Percentiles rank a stretch among this genome's conserved stretches.
These are phyloP conservation scores for Hyperoodon ampullatus DNA, from an alignment of 2,113 vertebrate species.

Conservation along the genomic window DNA sequence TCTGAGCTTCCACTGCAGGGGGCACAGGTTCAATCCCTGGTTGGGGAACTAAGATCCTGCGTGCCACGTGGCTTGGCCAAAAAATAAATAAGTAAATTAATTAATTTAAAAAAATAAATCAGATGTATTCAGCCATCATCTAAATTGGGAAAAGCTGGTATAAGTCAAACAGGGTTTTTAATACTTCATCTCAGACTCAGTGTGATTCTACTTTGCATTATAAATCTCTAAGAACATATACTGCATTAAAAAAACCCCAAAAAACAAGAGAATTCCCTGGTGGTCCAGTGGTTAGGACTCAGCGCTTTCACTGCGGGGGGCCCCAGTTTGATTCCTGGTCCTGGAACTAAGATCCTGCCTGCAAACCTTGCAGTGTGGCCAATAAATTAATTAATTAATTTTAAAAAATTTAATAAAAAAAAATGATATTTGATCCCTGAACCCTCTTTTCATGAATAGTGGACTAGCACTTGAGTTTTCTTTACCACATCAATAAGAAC, in stretches of 20 bases:
- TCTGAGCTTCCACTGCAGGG: too few relatives aligned
- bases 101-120: too few relatives aligned
- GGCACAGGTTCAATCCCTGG: too few relatives aligned
- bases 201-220: not conserved
- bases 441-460: not conserved
- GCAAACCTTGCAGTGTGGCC: not conserved
- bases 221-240: conserved; percentile 2
- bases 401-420: not conserved
- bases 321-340: not conserved
- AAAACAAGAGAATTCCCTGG: not conserved
- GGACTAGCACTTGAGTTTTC: not conserved
- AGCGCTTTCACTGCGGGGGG: not conserved
- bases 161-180: not conserved
- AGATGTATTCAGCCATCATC: not conserved
- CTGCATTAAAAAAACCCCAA: not conserved
- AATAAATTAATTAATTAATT: too few relatives aligned
- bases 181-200: not conserved
- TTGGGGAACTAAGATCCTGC: too few relatives aligned
- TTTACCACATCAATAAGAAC: not conserved
- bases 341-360: not conserved
- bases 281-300: not conserved
- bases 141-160: not conserved
- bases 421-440: not conserved
- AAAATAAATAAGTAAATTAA: too few relatives aligned
- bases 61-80: too few relatives aligned